Percentiles rank a stretch among this genome's conserved stretches.
Evolutionary conservation across 2,888 invertebrate species (phyloP).

Genomic region (Zaprionus lineosus): DNA sequence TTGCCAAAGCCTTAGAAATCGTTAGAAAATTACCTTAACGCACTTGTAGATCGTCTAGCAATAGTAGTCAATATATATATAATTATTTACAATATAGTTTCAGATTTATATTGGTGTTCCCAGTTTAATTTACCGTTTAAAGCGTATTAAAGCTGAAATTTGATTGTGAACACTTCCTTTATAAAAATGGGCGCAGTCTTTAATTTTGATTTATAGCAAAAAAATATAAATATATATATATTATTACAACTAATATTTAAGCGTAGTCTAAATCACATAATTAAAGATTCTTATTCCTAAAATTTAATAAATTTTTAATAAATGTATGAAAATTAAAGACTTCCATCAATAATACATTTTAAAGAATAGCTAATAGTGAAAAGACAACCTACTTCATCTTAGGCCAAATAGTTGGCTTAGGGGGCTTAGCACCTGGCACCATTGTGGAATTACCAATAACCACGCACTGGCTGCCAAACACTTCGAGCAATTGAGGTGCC

Average conservation of each 20-base stretch:
- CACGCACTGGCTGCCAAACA: slow-evolving; percentile 71
- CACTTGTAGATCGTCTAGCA: no score
- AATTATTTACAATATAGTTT: no score
- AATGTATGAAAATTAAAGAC: not conserved
- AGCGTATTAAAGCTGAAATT: no score
- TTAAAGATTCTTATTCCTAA: slow-evolving; percentile 10
- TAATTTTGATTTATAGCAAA: no score
- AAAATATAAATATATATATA: slow-evolving; percentile 5
- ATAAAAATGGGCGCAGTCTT: no score
- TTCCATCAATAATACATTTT: not conserved
- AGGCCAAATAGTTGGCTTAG: slow-evolving; percentile 74
- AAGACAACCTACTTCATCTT: slow-evolving; percentile 60
- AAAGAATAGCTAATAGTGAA: not conserved
- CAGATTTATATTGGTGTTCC: no score
- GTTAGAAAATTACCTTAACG: no score
- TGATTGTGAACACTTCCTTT: no score
- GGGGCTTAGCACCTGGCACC: slow-evolving; percentile 61
- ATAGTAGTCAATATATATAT: no score
- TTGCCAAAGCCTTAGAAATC: no score
- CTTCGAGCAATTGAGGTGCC: slow-evolving; percentile 61
- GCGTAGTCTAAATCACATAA: no score
- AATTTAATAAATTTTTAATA: not conserved
- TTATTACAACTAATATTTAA: slow-evolving; percentile 4
- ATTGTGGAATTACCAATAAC: slow-evolving; percentile 64
- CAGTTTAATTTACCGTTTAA: no score